Conservation (phyloP, 2,113 vertebrate genomes). For the Reinhardtius hippoglossoides region DNA sequence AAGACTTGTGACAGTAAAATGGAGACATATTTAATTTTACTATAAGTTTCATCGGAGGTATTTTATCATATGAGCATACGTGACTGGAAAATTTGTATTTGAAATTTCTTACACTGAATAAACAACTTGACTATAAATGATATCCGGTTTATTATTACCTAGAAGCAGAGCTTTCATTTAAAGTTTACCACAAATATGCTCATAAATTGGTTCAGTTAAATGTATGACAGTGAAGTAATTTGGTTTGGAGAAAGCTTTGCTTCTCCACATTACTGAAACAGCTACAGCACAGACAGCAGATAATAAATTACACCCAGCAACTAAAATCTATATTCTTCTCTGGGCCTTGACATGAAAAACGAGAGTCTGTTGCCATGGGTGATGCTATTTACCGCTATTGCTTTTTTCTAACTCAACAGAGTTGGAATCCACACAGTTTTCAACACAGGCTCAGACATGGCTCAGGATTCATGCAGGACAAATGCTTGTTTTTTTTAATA, state of each 20-base stretch:
- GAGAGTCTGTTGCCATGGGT: not conserved
- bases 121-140: not conserved
- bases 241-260: not conserved
- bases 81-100: not conserved
- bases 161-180: not conserved
- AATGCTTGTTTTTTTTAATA: not conserved
- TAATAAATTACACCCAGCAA: conserved; percentile 18
- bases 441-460: not conserved
- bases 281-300: conserved; percentile 4
- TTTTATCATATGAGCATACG: not conserved
- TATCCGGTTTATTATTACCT: not conserved
- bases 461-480: conserved; percentile 9
- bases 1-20: not conserved
- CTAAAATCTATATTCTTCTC: conserved; percentile 14
- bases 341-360: not conserved
- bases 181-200: not conserved
- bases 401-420: not conserved
- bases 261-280: not conserved
- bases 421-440: not conserved
- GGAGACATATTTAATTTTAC: not conserved
- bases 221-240: not conserved
- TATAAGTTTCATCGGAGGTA: not conserved
- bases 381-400: not conserved
- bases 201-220: not conserved
- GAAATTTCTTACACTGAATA: not conserved